Evolutionary conservation across 2,113 vertebrate species (phyloP).

Genomic region (Microtus montanus): DNA sequence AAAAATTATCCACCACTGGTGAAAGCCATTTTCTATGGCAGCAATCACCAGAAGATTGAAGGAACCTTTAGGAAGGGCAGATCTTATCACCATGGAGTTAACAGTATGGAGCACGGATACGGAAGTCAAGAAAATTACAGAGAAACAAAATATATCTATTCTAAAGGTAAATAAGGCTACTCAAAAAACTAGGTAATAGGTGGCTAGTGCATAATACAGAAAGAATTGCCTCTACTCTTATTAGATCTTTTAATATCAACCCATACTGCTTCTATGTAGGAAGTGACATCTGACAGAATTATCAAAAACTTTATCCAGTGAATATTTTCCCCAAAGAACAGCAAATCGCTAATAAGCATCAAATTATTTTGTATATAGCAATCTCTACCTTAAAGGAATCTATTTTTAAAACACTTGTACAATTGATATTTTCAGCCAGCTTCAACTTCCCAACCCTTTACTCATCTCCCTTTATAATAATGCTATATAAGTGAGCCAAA

Average conservation of each 20-base stretch:
- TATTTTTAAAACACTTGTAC: conserved; percentile 31
- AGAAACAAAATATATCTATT: not conserved
- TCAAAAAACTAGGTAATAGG: not conserved
- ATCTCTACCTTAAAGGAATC: not conserved
- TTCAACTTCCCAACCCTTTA: not conserved
- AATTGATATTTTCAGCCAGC: not conserved
- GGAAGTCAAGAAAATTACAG: not conserved
- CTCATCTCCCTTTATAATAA: conserved; percentile 30
- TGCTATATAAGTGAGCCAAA: conserved; percentile 5
- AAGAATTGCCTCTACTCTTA: conserved; percentile 8
- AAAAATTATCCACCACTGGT: not conserved
- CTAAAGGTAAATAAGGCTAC: not conserved
- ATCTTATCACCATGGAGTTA: not conserved
- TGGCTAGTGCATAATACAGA: not conserved
- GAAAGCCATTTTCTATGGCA: not conserved
- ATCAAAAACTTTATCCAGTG: not conserved
- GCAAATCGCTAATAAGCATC: conserved; percentile 6
- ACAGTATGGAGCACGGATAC: not conserved
- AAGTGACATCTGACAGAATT: conserved; percentile 25
- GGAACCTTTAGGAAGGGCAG: not conserved
- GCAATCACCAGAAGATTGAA: not conserved
- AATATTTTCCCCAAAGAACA: conserved; percentile 14
- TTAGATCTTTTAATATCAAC: conserved; percentile 35
- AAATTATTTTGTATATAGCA: conserved; percentile 21
- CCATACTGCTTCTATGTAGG: conserved; percentile 8